phyloP scores from a whole-genome alignment of 2,113 vertebrate genomes.

The Vulpes ferrilata region DNA sequence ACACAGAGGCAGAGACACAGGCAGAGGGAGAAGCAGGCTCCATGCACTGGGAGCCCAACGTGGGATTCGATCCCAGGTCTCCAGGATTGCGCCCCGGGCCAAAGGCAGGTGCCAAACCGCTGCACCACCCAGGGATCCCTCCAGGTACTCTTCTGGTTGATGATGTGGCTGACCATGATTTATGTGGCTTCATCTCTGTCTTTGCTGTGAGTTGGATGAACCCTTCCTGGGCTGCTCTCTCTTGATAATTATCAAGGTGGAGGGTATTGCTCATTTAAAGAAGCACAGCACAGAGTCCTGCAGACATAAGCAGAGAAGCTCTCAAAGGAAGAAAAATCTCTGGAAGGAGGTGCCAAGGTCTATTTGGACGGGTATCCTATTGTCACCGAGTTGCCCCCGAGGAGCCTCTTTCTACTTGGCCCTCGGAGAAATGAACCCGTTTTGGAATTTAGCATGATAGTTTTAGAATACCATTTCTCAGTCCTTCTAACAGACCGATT shows the following conservation, averaged over 20 bases:
- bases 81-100: too few species aligned
- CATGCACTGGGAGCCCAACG: too few species aligned
- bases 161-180: neutral
- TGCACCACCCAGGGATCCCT: too few species aligned
- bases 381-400: neutral
- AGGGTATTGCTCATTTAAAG: neutral
- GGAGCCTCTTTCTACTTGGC: neutral
- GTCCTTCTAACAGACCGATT: neutral
- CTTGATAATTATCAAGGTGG: neutral
- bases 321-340: conserved; percentile 34
- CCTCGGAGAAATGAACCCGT: neutral
- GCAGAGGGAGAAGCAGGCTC: too few species aligned
- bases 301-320: neutral
- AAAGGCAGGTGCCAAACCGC: too few species aligned
- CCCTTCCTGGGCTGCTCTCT: neutral
- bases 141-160: neutral
- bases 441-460: neutral
- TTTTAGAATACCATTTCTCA: neutral
- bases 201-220: neutral
- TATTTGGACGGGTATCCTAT: neutral
- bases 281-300: neutral
- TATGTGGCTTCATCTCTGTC: neutral
- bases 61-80: too few species aligned
- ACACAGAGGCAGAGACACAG: too few species aligned
- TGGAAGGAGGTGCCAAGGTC: neutral